Base-by-base conservation (phyloP, 30 jellyfish, hydroid and myxozoan genomes). In the Rhopilema esculentum region DNA sequence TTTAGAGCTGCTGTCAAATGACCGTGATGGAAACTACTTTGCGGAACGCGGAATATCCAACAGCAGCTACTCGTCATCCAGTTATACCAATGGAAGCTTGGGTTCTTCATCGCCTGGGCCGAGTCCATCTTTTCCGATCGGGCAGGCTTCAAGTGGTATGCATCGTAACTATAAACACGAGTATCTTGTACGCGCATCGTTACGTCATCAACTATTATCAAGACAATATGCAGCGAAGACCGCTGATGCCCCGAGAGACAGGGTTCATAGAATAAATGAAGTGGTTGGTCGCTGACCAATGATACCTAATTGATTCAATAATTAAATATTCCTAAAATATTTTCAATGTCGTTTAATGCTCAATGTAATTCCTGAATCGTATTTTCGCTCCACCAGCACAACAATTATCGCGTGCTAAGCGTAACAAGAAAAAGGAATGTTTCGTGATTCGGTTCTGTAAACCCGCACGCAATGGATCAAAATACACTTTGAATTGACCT, bases 61-160 rank as follows among this genome's bases (percentile, higher is more conserved):
- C 66, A 69, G 88, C 49, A 85, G 94, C 51, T 85, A 73, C 52
- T 63, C 94, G 0, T 85, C 94, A 1, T 49, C 87, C 16, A 51
- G 49, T 25, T 85, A 73, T 50, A 30, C 79, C 26, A 64, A 75
- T 66, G 88, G 94, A 4, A 72, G 94, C 69, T 49, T 85, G 30
- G 40, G 83, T 22, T 85, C 94, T 12, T 72, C 85, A 22, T 83
- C 91, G 25, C 87, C 94, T 15, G 94, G 88, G 70, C 87, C 94
- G 20, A 74, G 88, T 23, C 94, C 88, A 27, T 85, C 88, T 0
- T 74, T 72, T 67, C 75, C 85, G 18, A 32, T 75, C 1, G 94
- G 94, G 19, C 85, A 75, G 28, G 27, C 86, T 6, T 26, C 86
- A 69, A 84, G 53, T 20, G 94, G 94, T 85, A 53, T 16, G 61